Conservation (phyloP, 1,140 invertebrate genomes). For the Asbolus verrucosus region DNA sequence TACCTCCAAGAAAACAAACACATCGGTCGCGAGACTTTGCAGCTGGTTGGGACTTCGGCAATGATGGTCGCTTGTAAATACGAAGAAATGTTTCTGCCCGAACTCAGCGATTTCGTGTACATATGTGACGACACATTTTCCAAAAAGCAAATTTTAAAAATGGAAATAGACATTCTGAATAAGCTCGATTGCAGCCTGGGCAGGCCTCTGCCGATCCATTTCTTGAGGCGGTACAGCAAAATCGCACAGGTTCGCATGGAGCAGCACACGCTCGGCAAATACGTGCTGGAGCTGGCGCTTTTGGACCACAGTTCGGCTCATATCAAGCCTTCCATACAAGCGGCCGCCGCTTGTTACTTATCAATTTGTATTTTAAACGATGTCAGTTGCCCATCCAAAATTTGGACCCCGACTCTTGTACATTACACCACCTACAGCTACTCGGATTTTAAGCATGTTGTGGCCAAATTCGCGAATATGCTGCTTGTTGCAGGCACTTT, state of each 20-base stretch:
- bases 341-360: conserved; percentile 81
- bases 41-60: conserved; percentile 91
- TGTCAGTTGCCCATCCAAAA: conserved; percentile 57
- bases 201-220: conserved; percentile 88
- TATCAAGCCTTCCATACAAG: conserved; percentile 83
- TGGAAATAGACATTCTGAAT: conserved; percentile 85
- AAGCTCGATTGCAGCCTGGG: conserved; percentile 85
- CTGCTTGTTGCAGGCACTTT: conserved; percentile 65
- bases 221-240: conserved; percentile 81
- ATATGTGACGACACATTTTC: conserved; percentile 85
- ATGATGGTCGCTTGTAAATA: conserved; percentile 96
- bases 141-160: conserved; percentile 66
- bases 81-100: conserved; percentile 94
- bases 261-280: conserved; percentile 92
- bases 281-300: conserved; percentile 85
- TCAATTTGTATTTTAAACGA: conserved; percentile 67
- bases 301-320: conserved; percentile 87
- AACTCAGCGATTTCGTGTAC: conserved; percentile 90
- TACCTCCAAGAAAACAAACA: conserved; percentile 80
- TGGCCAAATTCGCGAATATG: conserved; percentile 64
- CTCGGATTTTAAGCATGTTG: conserved; percentile 65
- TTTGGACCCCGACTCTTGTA: conserved; percentile 67
- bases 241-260: conserved; percentile 73
- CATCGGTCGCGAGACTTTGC: conserved; percentile 76
- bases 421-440: conserved; percentile 67